phyloP scores from a whole-genome alignment of 2,888 invertebrate species.

The Epistrophella euchroma region DNA sequence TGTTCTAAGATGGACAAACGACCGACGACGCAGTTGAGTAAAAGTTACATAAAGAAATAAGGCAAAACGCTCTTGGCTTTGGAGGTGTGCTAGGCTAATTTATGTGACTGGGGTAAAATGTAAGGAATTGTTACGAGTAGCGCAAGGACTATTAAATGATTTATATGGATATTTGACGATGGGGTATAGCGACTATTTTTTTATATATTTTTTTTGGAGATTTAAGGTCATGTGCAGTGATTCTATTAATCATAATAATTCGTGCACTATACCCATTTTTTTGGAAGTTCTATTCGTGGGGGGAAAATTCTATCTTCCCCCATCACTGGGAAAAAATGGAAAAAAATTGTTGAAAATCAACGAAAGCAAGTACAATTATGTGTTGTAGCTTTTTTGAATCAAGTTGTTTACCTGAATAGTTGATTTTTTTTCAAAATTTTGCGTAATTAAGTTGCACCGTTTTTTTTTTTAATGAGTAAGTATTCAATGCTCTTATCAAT shows the following conservation, averaged over 20 bases:
- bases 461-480: too few species aligned
- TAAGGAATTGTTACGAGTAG: background rate
- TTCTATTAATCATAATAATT: background rate
- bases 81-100: constrained; percentile 69
- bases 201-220: background rate
- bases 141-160: constrained; percentile 53
- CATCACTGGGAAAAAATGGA: too few species aligned
- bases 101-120: constrained; percentile 51
- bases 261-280: too few species aligned
- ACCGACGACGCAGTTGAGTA: constrained; percentile 22
- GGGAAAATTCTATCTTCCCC: too few species aligned
- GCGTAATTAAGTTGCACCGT: too few species aligned
- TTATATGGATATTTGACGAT: constrained; percentile 44
- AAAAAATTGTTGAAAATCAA: too few species aligned
- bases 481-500: too few species aligned
- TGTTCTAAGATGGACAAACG: constrained; percentile 52
- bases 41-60: background rate
- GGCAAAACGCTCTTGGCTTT: constrained; percentile 19
- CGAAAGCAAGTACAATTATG: too few species aligned
- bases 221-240: background rate
- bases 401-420: too few species aligned
- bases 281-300: too few species aligned
- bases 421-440: too few species aligned
- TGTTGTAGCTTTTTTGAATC: too few species aligned
- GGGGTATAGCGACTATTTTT: background rate